Base-by-base conservation (phyloP, 2,797 vertebrate species). In the Gastrophryne carolinensis region DNA sequence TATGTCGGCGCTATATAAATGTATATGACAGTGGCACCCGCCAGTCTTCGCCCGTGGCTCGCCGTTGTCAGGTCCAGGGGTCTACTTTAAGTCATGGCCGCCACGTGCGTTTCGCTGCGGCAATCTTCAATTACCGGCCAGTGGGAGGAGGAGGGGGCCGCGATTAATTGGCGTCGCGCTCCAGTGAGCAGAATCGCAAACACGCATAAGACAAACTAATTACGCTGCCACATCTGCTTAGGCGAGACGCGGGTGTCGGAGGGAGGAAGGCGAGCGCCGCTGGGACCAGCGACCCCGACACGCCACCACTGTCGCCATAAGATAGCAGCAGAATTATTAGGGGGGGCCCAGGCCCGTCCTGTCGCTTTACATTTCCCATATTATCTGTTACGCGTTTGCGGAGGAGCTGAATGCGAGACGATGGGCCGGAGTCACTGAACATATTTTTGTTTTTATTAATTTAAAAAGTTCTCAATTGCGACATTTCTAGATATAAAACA, bases 141-240 rank as follows among this genome's bases (percentile, higher is more conserved):
- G 70, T 79, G 74, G 66, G 58, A 29, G 66, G 58, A 29, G 30
- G 23, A 64, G 66, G 66, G 78, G 60, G 65, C 69, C 50, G 61
- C 35, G 64, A 70, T 70, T 74, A 74, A 79, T 79, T 79, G 64
- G 49, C 69, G 78, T 64, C 58, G 65, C 60, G 78, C 62, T 70
- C 65, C 63, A 75, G 47, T 79, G 72, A 66, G 56, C 72, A 64
- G 57, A 70, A 37, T 63, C 78, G 75, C 72, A 79, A 65, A 79
- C 71, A 77, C 56, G 66, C 75, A 74, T 79, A 75, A 65, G 57
- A 79, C 66, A 71, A 64, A 75, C 72, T 75, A 79, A 75, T 79
- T 79, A 75, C 41, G 27, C 67, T 75, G 72, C 72, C 78, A 79
- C 78, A 79, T 79, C 72, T 75, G 78, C 69, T 79, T 79, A 75